Conservation (phyloP, 2,888 invertebrate genomes). For the Aproaerema taeniolella region DNA sequence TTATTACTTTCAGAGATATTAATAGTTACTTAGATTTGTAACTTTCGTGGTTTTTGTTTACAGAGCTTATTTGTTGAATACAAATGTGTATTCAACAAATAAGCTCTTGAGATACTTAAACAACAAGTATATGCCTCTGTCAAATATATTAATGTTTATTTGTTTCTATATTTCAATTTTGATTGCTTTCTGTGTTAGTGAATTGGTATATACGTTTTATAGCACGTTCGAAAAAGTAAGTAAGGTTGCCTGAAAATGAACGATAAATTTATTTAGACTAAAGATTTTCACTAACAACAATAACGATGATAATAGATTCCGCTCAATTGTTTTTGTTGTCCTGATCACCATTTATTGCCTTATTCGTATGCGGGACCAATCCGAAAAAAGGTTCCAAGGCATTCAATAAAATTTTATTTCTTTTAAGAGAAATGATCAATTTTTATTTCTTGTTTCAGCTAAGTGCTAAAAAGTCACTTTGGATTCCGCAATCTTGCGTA, state of each 20-base stretch:
- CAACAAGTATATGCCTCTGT: too few species aligned
- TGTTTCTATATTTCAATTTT: too few species aligned
- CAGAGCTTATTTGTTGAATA: neutral
- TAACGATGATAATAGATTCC: slow-evolving; percentile 53
- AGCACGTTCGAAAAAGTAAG: too few species aligned
- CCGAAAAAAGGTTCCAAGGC: slow-evolving; percentile 53
- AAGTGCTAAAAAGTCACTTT: slow-evolving; percentile 3
- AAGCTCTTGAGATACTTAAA: too few species aligned
- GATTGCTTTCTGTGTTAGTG: too few species aligned
- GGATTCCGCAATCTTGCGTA: too few species aligned
- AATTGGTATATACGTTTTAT: too few species aligned
- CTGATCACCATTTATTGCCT: slow-evolving; percentile 67
- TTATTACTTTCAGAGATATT: neutral
- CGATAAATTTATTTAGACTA: too few species aligned
- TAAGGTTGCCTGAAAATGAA: too few species aligned
- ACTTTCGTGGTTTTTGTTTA: slow-evolving; percentile 9
- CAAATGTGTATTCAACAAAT: too few species aligned
- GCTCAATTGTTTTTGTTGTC: slow-evolving; percentile 60
- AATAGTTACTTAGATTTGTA: neutral
- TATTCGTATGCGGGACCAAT: slow-evolving; percentile 64
- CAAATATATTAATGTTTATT: too few species aligned
- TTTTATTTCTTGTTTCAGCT: slow-evolving; percentile 10
- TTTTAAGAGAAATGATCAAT: slow-evolving; percentile 41
- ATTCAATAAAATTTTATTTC: slow-evolving; percentile 60
- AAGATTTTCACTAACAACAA: slow-evolving; percentile 39